Evolutionary conservation across 2,888 invertebrate species (phyloP).

Genomic region (Mechanitis mazaeus): DNA sequence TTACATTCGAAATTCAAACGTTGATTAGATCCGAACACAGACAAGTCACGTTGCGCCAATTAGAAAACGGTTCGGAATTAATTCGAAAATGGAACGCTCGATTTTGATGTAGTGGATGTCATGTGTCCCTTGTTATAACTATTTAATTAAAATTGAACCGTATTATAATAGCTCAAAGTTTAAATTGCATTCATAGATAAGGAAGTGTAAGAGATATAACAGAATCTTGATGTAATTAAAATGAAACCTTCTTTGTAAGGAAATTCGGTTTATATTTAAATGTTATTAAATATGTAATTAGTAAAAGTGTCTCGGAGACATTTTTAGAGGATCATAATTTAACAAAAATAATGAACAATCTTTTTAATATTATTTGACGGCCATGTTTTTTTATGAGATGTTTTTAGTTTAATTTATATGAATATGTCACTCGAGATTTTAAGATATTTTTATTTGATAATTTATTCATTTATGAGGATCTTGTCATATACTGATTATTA

Average conservation of each 20-base stretch:
- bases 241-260: constrained; percentile 24
- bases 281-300: constrained; percentile 39
- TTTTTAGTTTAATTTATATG: neutral
- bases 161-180: constrained; percentile 17
- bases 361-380: constrained; percentile 20
- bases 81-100: constrained; percentile 74
- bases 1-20: constrained; percentile 65
- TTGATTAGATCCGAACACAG: constrained; percentile 58
- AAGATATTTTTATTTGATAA: neutral
- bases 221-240: constrained; percentile 32
- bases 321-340: constrained; percentile 33
- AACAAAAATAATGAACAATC: constrained; percentile 21
- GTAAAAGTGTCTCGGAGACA: constrained; percentile 40
- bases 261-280: constrained; percentile 21
- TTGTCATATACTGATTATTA: too few species aligned
- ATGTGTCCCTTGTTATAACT: constrained; percentile 36
- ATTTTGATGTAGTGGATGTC: constrained; percentile 74
- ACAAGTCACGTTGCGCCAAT: constrained; percentile 73
- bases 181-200: constrained; percentile 30
- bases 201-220: constrained; percentile 32
- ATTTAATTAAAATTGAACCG: constrained; percentile 19
- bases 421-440: neutral
- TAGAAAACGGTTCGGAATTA: constrained; percentile 71
- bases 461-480: too few species aligned
- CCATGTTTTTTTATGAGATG: constrained; percentile 1